phyloP scores from a whole-genome alignment of 2,113 vertebrate genomes.

The Scomber scombrus region DNA sequence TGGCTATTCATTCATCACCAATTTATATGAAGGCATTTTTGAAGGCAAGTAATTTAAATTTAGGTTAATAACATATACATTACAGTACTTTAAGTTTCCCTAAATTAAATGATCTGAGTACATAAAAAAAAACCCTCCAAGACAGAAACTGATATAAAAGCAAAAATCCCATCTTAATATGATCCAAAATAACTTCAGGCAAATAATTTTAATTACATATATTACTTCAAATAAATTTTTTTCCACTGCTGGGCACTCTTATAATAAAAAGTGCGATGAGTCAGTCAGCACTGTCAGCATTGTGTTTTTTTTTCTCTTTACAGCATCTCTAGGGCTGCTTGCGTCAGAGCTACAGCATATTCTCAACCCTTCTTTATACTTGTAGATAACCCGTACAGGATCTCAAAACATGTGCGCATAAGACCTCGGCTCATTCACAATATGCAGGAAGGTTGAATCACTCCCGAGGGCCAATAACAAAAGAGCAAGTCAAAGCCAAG shows the following conservation, averaged over 20 bases:
- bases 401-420: background rate
- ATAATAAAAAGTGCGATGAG: background rate
- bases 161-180: background rate
- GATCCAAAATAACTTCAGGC: constrained; percentile 2
- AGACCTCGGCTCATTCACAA: constrained; percentile 8
- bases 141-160: background rate
- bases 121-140: background rate
- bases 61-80: background rate
- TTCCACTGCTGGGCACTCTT: background rate
- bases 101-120: background rate
- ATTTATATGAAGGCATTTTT: background rate
- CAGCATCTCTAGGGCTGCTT: background rate
- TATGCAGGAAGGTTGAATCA: constrained; percentile 21
- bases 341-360: constrained; percentile 5
- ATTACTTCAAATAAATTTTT: background rate
- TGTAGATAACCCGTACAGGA: background rate
- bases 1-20: background rate
- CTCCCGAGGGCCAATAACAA: background rate
- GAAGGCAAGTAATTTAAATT: background rate
- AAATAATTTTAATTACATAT: constrained; percentile 6
- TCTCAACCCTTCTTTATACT: background rate
- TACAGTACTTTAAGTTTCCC: background rate
- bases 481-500: background rate
- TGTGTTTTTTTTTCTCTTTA: background rate
- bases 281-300: constrained; percentile 8